Evolutionary conservation across 1,140 invertebrate species (phyloP).

Genomic region (Grapholita molesta): DNA sequence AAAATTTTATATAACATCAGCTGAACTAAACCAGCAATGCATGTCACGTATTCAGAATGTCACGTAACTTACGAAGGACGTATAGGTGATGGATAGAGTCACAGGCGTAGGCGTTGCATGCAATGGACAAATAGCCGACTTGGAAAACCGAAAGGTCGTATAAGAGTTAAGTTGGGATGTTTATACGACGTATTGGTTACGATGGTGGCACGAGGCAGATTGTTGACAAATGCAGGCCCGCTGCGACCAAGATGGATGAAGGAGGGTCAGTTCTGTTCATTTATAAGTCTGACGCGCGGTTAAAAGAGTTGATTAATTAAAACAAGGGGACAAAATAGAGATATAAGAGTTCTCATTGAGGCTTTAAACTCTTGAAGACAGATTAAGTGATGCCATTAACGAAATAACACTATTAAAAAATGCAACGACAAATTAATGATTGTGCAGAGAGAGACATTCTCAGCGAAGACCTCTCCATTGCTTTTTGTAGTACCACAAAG

Average conservation of each 20-base stretch:
- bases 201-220: not conserved
- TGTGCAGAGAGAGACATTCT: too few relatives aligned
- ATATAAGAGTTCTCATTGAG: not conserved
- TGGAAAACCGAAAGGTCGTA: not conserved
- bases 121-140: not conserved
- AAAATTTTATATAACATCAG: not conserved
- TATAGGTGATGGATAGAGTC: not conserved
- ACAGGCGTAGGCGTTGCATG: not conserved
- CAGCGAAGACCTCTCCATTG: too few relatives aligned
- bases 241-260: slow-evolving; percentile 2
- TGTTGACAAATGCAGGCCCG: slow-evolving; percentile 15
- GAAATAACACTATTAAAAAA: too few relatives aligned
- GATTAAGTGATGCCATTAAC: not conserved
- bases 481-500: too few relatives aligned
- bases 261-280: not conserved
- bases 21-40: not conserved
- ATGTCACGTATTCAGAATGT: not conserved
- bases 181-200: not conserved
- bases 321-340: not conserved
- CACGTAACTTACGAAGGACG: not conserved
- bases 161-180: not conserved
- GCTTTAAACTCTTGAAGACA: not conserved
- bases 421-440: too few relatives aligned
- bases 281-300: not conserved
- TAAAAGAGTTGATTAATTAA: not conserved